These are phyloP conservation scores for Molothrus ater DNA, from an alignment of 2,797 vertebrate species.

Conservation along the genomic window DNA sequence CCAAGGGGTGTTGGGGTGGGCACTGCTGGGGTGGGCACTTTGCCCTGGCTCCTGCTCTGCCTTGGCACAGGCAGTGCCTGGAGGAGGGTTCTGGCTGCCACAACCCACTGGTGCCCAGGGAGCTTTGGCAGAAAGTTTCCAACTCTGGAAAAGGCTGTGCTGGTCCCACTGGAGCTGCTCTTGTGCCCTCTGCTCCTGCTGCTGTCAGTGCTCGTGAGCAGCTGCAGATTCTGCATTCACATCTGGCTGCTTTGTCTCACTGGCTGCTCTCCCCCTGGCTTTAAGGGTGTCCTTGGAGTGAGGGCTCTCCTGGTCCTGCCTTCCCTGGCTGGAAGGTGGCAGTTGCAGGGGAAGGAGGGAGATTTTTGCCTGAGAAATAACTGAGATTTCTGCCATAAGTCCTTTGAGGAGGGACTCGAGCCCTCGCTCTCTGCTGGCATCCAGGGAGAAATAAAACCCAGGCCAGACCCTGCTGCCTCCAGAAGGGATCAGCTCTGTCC, in stretches of 20 bases:
- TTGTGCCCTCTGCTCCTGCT: background rate
- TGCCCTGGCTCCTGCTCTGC: background rate
- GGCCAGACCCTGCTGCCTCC: background rate
- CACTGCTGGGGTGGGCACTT: background rate
- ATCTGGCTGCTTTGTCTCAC: background rate
- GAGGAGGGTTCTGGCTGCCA: background rate
- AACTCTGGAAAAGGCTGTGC: background rate
- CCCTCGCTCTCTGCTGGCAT: background rate
- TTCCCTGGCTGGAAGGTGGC: accelerated
- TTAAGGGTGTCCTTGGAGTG: accelerated
- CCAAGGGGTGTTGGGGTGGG: background rate
- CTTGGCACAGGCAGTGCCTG: background rate
- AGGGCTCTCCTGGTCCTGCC: background rate
- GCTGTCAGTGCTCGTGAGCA: background rate
- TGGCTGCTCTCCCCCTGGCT: background rate
- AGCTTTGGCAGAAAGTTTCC: background rate
- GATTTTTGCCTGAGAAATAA: background rate
- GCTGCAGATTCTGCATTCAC: background rate
- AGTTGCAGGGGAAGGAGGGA: background rate
- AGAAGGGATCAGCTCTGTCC: background rate
- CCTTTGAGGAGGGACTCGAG: background rate
- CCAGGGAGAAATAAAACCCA: background rate
- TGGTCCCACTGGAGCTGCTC: background rate
- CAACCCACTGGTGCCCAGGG: background rate
- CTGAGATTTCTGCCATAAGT: too few species aligned